Evolutionary conservation across 2,113 vertebrate genomes (phyloP), one percentile per base, ranked within the genome.

Genomic region (Gadus macrocephalus): DNA sequence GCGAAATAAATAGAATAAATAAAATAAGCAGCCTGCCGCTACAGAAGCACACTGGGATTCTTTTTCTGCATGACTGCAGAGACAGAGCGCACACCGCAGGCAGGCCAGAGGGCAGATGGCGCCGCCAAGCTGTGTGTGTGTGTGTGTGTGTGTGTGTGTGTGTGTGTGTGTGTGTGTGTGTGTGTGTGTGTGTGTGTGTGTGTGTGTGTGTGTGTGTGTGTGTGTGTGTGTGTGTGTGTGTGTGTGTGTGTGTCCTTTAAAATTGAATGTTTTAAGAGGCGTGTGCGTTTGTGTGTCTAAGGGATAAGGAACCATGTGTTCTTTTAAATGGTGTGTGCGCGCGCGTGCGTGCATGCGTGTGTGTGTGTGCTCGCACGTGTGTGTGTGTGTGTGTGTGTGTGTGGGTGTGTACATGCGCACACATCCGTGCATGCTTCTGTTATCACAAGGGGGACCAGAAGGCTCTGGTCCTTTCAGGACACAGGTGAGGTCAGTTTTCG

Each of bases 41-140:
- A 77, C 35, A 14, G 64, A n/a, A 19, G 12, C 84, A 81, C 73
- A 82, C 84, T 78, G 79, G 69, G 84, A 73, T 35, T 35, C 76
- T 79, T 84, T 86, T 83, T 81, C 81, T 83, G 81, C 83, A 86
- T 81, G 83, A 81, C 70, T 83, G 85, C 35, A 83, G 64, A 71
- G 69, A 70, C 76, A 80, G 71, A 73, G 74, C 25, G 55, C 6
- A 14, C 66, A 69, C 78, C 78, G 81, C 69, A 71, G 70, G 31
- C 15, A 79, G 85, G 83, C 78, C 70, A 84, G 77, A 81, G 83
- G 84, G 81, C 87, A 90, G 83, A 87, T 86, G 86, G 85, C 81
- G 82, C 81, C 78, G 81, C 80, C 72, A 69, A 85, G 81, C 79
- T 83, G 81, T 82, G 81, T 77, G 76, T 82, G 73, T 75, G 72